These are phyloP conservation scores for Drosophila serrata DNA, from an alignment of 1,140 invertebrate genomes.

Conservation along the genomic window DNA sequence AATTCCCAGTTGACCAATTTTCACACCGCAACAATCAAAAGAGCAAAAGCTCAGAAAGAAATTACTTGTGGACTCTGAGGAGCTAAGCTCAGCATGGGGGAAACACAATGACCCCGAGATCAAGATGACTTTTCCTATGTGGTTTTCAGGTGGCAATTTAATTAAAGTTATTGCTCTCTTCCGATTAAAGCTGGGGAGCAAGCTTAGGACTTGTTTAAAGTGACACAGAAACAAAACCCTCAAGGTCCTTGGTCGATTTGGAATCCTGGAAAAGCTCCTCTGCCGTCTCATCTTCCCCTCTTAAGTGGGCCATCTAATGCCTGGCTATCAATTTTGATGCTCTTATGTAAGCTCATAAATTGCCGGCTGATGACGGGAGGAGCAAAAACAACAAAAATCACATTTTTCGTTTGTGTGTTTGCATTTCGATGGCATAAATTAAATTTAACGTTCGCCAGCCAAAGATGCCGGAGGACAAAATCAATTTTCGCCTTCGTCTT, in stretches of 20 bases:
- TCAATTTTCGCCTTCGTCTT: conserved; percentile 53
- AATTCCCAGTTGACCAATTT: conserved; percentile 10
- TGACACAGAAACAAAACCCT: background rate
- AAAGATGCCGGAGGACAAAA: conserved; percentile 44
- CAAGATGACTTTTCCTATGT: background rate
- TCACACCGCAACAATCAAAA: conserved; percentile 15
- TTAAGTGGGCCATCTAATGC: conserved; percentile 46
- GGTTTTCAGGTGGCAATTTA: conserved; percentile 12
- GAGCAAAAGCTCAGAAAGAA: conserved; percentile 9
- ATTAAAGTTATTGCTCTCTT: conserved; percentile 8
- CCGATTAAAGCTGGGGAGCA: background rate
- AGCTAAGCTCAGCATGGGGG: background rate
- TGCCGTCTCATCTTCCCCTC: background rate
- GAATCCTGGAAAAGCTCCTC: background rate
- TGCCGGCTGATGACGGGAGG: conserved; percentile 16
- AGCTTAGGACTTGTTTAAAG: conserved; percentile 5
- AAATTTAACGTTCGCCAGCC: conserved; percentile 60
- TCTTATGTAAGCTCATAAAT: conserved; percentile 70
- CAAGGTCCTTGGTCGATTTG: background rate
- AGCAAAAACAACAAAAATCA: conserved; percentile 54
- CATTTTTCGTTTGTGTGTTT: conserved; percentile 63
- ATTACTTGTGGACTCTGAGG: conserved; percentile 7
- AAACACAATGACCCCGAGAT: conserved; percentile 3
- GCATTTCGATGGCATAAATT: conserved; percentile 68
- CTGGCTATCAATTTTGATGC: conserved; percentile 64